Conservation (phyloP, 2,888 invertebrate species). For the Nysson spinosus region DNA sequence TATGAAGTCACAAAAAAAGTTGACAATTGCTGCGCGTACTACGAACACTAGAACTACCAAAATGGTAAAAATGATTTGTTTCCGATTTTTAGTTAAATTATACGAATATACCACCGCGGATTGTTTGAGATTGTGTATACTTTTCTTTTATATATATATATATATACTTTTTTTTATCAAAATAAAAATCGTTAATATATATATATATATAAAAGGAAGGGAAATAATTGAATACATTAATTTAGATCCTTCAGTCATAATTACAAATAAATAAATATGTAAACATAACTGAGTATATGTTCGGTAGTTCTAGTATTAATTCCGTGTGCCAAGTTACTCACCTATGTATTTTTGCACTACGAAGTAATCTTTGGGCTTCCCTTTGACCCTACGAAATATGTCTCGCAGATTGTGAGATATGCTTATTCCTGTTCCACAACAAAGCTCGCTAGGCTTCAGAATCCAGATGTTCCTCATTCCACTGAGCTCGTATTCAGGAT, state of each 20-base stretch:
- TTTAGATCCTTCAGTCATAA: too few relatives aligned
- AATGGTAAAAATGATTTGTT: too few relatives aligned
- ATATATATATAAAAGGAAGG: too few relatives aligned
- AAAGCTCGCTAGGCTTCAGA: conserved; percentile 90
- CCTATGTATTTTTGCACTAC: conserved; percentile 95
- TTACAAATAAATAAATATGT: not conserved
- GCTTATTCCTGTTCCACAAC: conserved; percentile 90
- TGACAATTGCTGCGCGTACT: too few relatives aligned
- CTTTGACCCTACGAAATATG: conserved; percentile 82
- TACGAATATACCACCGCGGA: not conserved
- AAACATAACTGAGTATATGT: not conserved
- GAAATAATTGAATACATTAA: too few relatives aligned
- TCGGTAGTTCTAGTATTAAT: not conserved
- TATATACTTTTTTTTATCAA: too few relatives aligned
- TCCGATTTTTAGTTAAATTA: too few relatives aligned
- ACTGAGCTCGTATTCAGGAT: conserved; percentile 79
- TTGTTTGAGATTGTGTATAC: not conserved
- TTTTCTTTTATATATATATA: too few relatives aligned
- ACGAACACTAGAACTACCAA: too few relatives aligned
- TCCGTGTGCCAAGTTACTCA: too few relatives aligned
- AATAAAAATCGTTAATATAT: too few relatives aligned
- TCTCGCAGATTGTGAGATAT: conserved; percentile 87
- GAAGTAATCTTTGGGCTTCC: conserved; percentile 82
- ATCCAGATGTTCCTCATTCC: conserved; percentile 93
- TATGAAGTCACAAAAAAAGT: too few relatives aligned